Evolutionary conservation across 2,113 vertebrate genomes (phyloP), one percentile per base, ranked within the genome.

Genomic region (Synchiropus splendidus): DNA sequence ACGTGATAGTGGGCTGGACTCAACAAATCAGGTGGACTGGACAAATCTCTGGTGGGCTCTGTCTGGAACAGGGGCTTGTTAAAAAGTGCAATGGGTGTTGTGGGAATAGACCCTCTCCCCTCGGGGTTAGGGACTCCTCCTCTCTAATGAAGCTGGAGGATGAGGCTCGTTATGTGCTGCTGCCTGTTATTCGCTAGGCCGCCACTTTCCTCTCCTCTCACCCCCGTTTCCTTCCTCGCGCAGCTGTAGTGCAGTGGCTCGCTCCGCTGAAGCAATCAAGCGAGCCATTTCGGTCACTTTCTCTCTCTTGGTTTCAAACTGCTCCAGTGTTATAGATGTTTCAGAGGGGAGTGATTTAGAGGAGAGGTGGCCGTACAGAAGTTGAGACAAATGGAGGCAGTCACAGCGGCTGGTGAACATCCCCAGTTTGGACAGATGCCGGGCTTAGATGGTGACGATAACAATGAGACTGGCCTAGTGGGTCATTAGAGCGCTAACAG

Each of bases 81-180:
- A 83, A 80, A 82, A 83, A 67, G 69, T 72, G 75, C 76, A 70
- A 71, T 76, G 61, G 74, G 67, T 49, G 53, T 64, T 16, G 31
- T 66, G 81, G 79, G 78, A 82, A 74, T 71, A 72, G 51, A 55
- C 62, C 61, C 52, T 54, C 51, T 52, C 68, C 71, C 53, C 58
- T 40, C 18, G 33, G 67, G 75, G 74, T 69, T 64, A 58, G 70
- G 61, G 72, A 77, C 74, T 72, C 68, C 77, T 81, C 63, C 54
- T 67, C 75, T 66, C 75, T 82, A 83, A 85, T 82, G 75, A 85
- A 82, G 72, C 74, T 47, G 54, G 56, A 72, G 78, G 74, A 82
- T 57, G 76, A 81, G 67, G 61, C 79, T 83, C 70, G 70, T 84
- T 83, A 83, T 75, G 59, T 66, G 67, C 67, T 52, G 41, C 58